Evolutionary conservation across 2,113 vertebrate genomes (phyloP), one percentile per base, ranked within the genome.

Genomic region (Perca fluviatilis): DNA sequence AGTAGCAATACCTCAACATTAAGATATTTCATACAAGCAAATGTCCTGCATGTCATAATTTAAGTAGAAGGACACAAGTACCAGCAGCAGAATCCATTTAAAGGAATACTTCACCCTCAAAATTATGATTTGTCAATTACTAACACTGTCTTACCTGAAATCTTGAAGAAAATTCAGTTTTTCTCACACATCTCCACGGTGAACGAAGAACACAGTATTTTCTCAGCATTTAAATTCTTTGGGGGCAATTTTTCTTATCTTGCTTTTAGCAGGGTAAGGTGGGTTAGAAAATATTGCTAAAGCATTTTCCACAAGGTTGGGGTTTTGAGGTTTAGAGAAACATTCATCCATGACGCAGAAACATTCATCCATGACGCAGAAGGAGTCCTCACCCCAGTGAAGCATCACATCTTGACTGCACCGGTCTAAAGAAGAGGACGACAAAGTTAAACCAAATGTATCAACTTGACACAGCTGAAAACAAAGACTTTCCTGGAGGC

Each of bases 401-500:
- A 78, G 66, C 75, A 33, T 56, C 72, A 61, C 65, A 70, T 53
- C 46, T 57, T 7, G n/a, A 54, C 65, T 68, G 33, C 56, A 64
- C 18, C 23, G 40, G 15, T 79, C 36, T 80, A 51, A 70, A 79
- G 62, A 69, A 67, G 60, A 78, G 64, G 56, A 76, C 49, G 49
- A 70, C 5, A 63, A 80, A 68, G 40, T 79, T 78, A 51, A 87
- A 79, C 65, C 73, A 85, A 84, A 83, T 46, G 19, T 25, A 56
- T 68, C 43, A 49, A 63, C 50, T 68, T 67, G 82, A 79, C 78
- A 77, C 72, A 69, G 60, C 61, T 40, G 7, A 62, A 33, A 76
- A 66, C 63, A 57, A 81, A 53, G 74, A 60, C 77, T 60, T 79
- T 82, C 36, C 79, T 69, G n/a, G 23, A 82, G 74, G 62, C 53